A percentile compares a stretch with the other conserved stretches of the same genome.
phyloP scores from a whole-genome alignment of 1,140 invertebrate genomes.

The Microplitis mediator region DNA sequence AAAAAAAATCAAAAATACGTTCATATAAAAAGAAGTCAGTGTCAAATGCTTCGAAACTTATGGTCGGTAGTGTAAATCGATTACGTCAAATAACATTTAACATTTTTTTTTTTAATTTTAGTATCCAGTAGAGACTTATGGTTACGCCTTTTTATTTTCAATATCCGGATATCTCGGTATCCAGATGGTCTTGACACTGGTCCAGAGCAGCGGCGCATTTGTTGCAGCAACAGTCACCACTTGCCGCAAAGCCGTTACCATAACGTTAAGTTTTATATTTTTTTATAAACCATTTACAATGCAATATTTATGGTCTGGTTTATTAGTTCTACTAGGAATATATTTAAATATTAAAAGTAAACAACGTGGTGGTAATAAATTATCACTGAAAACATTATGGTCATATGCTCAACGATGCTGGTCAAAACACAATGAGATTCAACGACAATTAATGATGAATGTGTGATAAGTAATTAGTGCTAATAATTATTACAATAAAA shows the following conservation, averaged over 20 bases:
- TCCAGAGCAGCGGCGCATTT: conserved; percentile 86
- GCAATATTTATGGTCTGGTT: conserved; percentile 89
- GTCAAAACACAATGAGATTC: conserved; percentile 43
- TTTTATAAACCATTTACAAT: conserved; percentile 94
- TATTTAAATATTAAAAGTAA: conserved; percentile 90
- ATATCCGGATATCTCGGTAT: conserved; percentile 89
- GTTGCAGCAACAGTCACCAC: conserved; percentile 90
- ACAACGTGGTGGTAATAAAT: conserved; percentile 48
- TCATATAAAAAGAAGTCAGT: too few relatives aligned
- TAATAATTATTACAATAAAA: not conserved
- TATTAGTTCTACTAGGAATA: conserved; percentile 86
- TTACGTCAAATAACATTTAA: not conserved
- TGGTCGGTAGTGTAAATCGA: too few relatives aligned
- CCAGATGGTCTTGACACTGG: conserved; percentile 87
- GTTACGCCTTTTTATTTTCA: conserved; percentile 86
- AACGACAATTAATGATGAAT: conserved; percentile 46
- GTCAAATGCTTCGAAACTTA: too few relatives aligned
- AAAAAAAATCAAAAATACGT: too few relatives aligned
- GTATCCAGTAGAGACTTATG: conserved; percentile 79
- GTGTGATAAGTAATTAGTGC: conserved; percentile 29
- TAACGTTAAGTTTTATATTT: conserved; percentile 89
- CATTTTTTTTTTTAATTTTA: conserved; percentile 52
- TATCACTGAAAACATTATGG: conserved; percentile 31
- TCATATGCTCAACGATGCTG: conserved; percentile 36
- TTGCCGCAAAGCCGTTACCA: conserved; percentile 88